Base-by-base conservation (phyloP, 2,888 invertebrate species). In the Galeruca laticollis region DNA sequence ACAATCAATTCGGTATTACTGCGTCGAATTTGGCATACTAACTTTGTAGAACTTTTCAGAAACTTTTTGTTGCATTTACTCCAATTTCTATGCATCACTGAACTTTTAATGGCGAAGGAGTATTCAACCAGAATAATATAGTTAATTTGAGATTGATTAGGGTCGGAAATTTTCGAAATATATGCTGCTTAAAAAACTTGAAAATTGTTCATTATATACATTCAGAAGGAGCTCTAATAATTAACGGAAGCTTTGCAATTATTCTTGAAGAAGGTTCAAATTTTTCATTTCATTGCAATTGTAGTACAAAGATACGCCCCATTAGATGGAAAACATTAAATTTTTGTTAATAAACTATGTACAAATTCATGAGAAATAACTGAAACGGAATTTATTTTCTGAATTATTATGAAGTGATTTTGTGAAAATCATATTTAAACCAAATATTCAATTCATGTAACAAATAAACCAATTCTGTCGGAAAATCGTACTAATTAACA, bases 41-140 rank as follows among this genome's bases (percentile, higher is more conserved):
- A 15, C 20, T 40, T 60, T 6, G 21, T 35, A 21, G 4, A 60
- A 40, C 26, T 60, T 43, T 31, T 2, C 5, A 21, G 13, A 40
- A 60, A 60, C 21, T 60, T 60, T 43, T 60, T 26, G 59, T 43
- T 60, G 43, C 59, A 43, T 60, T 40, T 40, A 40, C 59, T n/a
- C 33, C 20, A 60, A 57, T 43, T 60, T 60, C 40, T 5, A 40
- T 60, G 59, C 59, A 60, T 26, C 40, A 40, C 59, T 40, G 20
- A 60, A 60, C 43, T 60, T 60, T 8, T 21, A 60, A 60, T 40
- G 21, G 13, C 2, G 37, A 40, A 40, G n/a, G 35, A 57, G 21
- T 60, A 60, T 60, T 60, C 43, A 21, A 60, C 6, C 40, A 11
- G 59, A 60, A 60, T 60, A 20, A 60, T 40, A 10, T 40, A 21